Evolutionary conservation across 2,797 vertebrate genomes (phyloP).

Genomic region (Sciurus carolinensis): DNA sequence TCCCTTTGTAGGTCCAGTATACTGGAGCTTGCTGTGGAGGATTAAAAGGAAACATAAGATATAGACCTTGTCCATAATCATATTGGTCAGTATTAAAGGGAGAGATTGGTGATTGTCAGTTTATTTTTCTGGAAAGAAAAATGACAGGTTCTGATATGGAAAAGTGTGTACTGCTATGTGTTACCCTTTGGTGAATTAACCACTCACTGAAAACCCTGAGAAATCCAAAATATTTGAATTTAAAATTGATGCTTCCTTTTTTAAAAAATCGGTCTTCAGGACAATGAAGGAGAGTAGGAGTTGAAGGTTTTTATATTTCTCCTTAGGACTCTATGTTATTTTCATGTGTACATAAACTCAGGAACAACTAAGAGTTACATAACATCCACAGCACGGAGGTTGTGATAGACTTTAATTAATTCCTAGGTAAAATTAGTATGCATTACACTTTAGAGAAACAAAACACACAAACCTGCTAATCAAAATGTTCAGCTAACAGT

Average conservation of each 20-base stretch:
- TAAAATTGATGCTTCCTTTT: conserved; percentile 8
- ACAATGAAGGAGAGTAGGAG: conserved; percentile 48
- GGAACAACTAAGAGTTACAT: conserved; percentile 67
- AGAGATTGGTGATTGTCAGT: background rate
- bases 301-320: background rate
- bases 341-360: conserved; percentile 54
- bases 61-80: background rate
- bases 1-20: background rate
- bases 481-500: conserved; percentile 84
- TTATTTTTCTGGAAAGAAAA: conserved; percentile 15
- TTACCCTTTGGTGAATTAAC: background rate
- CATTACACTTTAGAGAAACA: conserved; percentile 83
- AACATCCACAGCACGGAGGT: conserved; percentile 52
- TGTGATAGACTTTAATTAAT: conserved; percentile 83
- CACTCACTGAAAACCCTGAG: background rate
- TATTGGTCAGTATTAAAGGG: background rate
- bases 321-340: conserved; percentile 70
- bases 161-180: background rate
- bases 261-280: conserved; percentile 65
- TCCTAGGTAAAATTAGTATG: conserved; percentile 86
- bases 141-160: background rate
- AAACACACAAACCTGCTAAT: conserved; percentile 82
- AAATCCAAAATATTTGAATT: conserved; percentile 24
- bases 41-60: background rate
- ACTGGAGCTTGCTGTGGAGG: background rate